These are phyloP conservation scores for Drosophila ananassae DNA, from an alignment of 1,140 invertebrate species.

Conservation along the genomic window DNA sequence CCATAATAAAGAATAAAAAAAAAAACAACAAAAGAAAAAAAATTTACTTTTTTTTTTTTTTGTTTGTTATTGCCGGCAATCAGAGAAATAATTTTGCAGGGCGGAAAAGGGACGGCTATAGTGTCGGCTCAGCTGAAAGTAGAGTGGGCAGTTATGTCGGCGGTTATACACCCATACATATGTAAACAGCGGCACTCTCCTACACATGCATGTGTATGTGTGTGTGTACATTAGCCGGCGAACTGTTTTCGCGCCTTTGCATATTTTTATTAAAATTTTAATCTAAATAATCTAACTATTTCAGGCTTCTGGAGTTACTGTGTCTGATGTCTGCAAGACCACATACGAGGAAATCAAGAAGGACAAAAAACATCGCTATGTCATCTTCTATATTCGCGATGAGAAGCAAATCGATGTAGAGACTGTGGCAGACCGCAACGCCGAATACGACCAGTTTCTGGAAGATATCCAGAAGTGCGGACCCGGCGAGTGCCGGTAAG, in stretches of 20 bases:
- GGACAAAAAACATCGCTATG: constrained; percentile 98
- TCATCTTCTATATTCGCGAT: constrained; percentile 97
- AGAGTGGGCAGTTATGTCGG: constrained; percentile 45
- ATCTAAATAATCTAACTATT: not conserved
- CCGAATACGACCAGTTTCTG: constrained; percentile 95
- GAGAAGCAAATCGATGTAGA: constrained; percentile 97
- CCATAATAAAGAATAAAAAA: constrained; percentile 8
- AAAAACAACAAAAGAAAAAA: constrained; percentile 5
- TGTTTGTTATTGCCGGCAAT: constrained; percentile 52
- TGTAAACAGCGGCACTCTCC: not conserved
- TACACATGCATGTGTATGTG: constrained; percentile 6
- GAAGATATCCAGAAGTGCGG: constrained; percentile 95
- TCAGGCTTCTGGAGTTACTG: constrained; percentile 97
- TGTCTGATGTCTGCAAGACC: constrained; percentile 96
- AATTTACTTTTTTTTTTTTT: constrained; percentile 21
- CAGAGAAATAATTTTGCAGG: constrained; percentile 25
- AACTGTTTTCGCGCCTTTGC: constrained; percentile 27
- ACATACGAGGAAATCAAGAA: constrained; percentile 98
- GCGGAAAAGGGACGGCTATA: constrained; percentile 38
- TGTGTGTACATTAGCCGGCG: constrained; percentile 13
- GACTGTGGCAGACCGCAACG: constrained; percentile 93
- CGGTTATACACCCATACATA: constrained; percentile 7
- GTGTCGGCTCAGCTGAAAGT: constrained; percentile 12
- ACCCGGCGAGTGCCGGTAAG: constrained; percentile 92
- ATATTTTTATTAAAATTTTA: constrained; percentile 14